Conservation (phyloP, 1,140 invertebrate species). For the Condylostylus longicornis region DNA sequence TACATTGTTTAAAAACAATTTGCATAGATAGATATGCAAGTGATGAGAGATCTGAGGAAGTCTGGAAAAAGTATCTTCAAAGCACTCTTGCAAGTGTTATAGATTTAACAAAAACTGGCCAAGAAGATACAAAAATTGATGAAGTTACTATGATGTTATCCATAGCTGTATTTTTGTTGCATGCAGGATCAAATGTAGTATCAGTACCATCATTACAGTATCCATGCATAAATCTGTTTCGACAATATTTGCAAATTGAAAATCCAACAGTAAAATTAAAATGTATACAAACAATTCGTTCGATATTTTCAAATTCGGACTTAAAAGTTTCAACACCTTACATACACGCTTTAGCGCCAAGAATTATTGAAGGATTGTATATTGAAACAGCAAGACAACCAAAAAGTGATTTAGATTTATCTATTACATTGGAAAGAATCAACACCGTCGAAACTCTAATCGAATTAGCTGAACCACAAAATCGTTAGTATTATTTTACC, state of each 20-base stretch:
- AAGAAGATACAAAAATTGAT: constrained; percentile 64
- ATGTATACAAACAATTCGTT: constrained; percentile 60
- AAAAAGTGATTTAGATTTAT: constrained; percentile 42
- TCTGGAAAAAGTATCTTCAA: constrained; percentile 68
- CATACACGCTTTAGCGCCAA: constrained; percentile 64
- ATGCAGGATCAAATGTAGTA: constrained; percentile 60
- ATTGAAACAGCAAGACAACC: constrained; percentile 42
- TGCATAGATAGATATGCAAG: constrained; percentile 47
- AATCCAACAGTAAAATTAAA: constrained; percentile 50
- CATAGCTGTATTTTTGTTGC: constrained; percentile 73
- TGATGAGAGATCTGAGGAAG: constrained; percentile 36
- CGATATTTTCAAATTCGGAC: constrained; percentile 58
- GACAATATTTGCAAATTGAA: constrained; percentile 65
- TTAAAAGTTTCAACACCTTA: constrained; percentile 55
- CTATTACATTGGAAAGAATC: constrained; percentile 51
- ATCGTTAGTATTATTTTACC: constrained; percentile 54
- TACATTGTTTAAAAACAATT: constrained; percentile 54
- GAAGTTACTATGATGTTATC: constrained; percentile 70
- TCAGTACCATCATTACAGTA: constrained; percentile 68
- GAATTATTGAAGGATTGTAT: constrained; percentile 55
- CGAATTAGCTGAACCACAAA: constrained; percentile 53
- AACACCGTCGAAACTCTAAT: constrained; percentile 57
- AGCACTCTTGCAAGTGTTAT: constrained; percentile 76
- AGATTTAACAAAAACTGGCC: constrained; percentile 75
- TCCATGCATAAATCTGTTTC: constrained; percentile 85